Conservation (phyloP, 2,797 vertebrate genomes). For the Austrolebias charrua region DNA sequence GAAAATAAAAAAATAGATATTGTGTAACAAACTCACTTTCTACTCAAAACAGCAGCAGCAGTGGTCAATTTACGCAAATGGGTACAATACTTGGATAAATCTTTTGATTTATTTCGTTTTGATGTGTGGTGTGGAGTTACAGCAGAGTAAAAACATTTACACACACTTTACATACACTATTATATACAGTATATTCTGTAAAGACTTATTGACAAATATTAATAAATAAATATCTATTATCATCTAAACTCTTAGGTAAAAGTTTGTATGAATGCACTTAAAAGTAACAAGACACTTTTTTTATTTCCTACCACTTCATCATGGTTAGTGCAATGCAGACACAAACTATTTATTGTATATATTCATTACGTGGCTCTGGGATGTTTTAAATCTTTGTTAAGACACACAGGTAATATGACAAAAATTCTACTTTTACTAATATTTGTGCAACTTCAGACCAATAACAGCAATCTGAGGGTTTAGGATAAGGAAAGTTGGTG, state of each 20-base stretch:
- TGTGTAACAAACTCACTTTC: slow-evolving; percentile 67
- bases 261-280: slow-evolving; percentile 54
- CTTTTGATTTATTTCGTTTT: slow-evolving; percentile 27
- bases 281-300: slow-evolving; percentile 47
- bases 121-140: slow-evolving; percentile 54
- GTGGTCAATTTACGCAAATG: slow-evolving; percentile 59
- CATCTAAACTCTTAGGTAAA: slow-evolving; percentile 47
- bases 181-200: slow-evolving; percentile 69
- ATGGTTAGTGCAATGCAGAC: slow-evolving; percentile 61
- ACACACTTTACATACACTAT: slow-evolving; percentile 68
- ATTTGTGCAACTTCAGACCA: slow-evolving; percentile 42
- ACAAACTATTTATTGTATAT: slow-evolving; percentile 37
- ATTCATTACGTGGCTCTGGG: slow-evolving; percentile 36
- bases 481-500: slow-evolving; percentile 7
- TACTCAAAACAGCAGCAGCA: slow-evolving; percentile 72
- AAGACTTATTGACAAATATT: slow-evolving; percentile 59
- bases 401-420: slow-evolving; percentile 41
- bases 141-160: slow-evolving; percentile 69
- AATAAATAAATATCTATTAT: slow-evolving; percentile 74
- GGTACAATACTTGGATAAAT: slow-evolving; percentile 51
- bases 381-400: slow-evolving; percentile 39
- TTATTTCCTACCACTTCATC: slow-evolving; percentile 51
- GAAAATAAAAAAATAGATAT: slow-evolving; percentile 82
- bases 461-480: slow-evolving; percentile 29
- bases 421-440: slow-evolving; percentile 25